These are phyloP conservation scores for Lithobius niger DNA, from an alignment of 1,140 invertebrate genomes.

Conservation along the genomic window DNA sequence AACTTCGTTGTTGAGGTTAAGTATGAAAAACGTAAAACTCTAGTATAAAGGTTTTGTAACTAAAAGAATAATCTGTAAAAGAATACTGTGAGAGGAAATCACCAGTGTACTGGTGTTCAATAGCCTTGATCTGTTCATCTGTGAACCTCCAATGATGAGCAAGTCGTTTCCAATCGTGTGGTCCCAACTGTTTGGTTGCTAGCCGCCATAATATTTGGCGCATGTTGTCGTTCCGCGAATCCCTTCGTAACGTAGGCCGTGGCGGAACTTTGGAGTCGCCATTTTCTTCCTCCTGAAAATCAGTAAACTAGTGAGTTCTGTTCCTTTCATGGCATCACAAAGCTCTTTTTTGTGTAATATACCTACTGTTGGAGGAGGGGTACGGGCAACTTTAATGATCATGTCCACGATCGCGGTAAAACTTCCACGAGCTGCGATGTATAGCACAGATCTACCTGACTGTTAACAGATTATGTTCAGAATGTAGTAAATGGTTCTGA, in stretches of 20 bases:
- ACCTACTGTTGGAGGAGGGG: too few species aligned
- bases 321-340: too few species aligned
- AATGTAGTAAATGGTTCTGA: too few species aligned
- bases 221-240: conserved; percentile 23
- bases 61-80: conserved; percentile 12
- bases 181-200: conserved; percentile 49
- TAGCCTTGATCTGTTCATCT: conserved; percentile 52
- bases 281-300: too few species aligned
- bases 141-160: conserved; percentile 56
- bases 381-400: conserved; percentile 58
- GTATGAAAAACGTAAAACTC: too few species aligned
- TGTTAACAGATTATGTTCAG: conserved; percentile 17
- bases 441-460: conserved; percentile 50
- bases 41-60: not conserved
- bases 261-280: not conserved
- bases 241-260: not conserved
- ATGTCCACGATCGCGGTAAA: conserved; percentile 72
- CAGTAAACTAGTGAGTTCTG: too few species aligned
- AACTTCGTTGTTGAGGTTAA: too few species aligned
- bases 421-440: conserved; percentile 60
- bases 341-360: too few species aligned
- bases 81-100: conserved; percentile 13
- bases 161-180: conserved; percentile 53
- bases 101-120: conserved; percentile 63
- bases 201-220: conserved; percentile 46